Evolutionary conservation across 1,140 invertebrate genomes (phyloP).

Genomic region (Pristionchus pacificus): DNA sequence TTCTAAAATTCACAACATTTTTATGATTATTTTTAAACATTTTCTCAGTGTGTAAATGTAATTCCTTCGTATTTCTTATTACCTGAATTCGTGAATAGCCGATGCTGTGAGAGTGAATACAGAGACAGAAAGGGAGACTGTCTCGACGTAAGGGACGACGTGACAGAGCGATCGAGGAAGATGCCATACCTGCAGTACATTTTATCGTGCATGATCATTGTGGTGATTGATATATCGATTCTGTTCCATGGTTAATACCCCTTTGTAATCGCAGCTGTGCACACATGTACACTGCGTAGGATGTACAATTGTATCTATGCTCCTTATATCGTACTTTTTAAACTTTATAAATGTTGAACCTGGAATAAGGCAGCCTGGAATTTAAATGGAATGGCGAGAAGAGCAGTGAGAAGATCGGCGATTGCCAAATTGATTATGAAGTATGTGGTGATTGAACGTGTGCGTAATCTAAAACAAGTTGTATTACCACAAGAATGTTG

Average conservation of each 20-base stretch:
- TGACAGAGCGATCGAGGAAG: conserved; percentile 58
- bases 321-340: not conserved
- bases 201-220: too few relatives aligned
- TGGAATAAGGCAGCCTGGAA: conserved; percentile 62
- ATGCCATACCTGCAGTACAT: not conserved
- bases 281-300: too few relatives aligned
- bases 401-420: conserved; percentile 62
- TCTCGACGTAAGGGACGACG: conserved; percentile 62
- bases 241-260: too few relatives aligned
- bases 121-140: conserved; percentile 63
- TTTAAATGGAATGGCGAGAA: conserved; percentile 68
- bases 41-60: conserved; percentile 2
- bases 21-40: too few relatives aligned
- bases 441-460: conserved; percentile 61
- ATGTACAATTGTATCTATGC: too few relatives aligned
- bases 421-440: conserved; percentile 63
- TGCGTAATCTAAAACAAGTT: conserved; percentile 6
- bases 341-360: conserved; percentile 5
- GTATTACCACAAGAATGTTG: not conserved
- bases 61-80: not conserved
- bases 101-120: conserved; percentile 64
- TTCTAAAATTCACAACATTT: too few relatives aligned
- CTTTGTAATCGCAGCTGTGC: too few relatives aligned
- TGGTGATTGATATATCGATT: too few relatives aligned
- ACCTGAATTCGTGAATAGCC: conserved; percentile 62